Percentiles rank a stretch among this genome's conserved stretches.
Conservation (phyloP, 2,888 invertebrate species). For the Podotricha telesiphe region DNA sequence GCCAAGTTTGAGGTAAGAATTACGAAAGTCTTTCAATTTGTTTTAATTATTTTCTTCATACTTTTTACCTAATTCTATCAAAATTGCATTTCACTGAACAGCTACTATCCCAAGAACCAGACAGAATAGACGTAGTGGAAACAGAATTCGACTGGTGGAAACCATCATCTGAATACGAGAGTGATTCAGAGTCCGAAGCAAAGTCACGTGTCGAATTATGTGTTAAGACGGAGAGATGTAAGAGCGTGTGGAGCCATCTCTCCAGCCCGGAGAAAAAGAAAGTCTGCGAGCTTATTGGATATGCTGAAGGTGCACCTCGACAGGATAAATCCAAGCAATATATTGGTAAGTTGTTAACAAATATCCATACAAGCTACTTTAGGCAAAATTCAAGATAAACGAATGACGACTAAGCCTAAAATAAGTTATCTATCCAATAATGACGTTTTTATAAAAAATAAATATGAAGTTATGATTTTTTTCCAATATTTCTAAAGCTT, state of each 20-base stretch:
- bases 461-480: too few species aligned
- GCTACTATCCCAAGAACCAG: constrained; percentile 72
- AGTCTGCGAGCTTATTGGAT: constrained; percentile 86
- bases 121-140: constrained; percentile 74
- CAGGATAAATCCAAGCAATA: constrained; percentile 80
- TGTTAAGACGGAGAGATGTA: constrained; percentile 80
- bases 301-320: constrained; percentile 81
- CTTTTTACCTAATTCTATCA: too few species aligned
- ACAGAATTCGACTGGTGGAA: constrained; percentile 80
- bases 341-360: constrained; percentile 73
- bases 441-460: too few species aligned
- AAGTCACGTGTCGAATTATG: constrained; percentile 70
- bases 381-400: too few species aligned
- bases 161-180: constrained; percentile 60
- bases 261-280: constrained; percentile 85
- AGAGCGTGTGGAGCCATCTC: constrained; percentile 84
- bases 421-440: too few species aligned
- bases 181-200: constrained; percentile 55
- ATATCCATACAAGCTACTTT: too few species aligned
- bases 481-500: too few species aligned
- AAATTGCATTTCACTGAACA: constrained; percentile 45
- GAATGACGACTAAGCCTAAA: too few species aligned
- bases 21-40: too few species aligned
- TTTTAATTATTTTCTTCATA: too few species aligned
- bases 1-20: constrained; percentile 88